A percentile compares a stretch with the other conserved stretches of the same genome.
These are phyloP conservation scores for Syngnathus typhle DNA, from an alignment of 2,113 vertebrate genomes.

Conservation along the genomic window DNA sequence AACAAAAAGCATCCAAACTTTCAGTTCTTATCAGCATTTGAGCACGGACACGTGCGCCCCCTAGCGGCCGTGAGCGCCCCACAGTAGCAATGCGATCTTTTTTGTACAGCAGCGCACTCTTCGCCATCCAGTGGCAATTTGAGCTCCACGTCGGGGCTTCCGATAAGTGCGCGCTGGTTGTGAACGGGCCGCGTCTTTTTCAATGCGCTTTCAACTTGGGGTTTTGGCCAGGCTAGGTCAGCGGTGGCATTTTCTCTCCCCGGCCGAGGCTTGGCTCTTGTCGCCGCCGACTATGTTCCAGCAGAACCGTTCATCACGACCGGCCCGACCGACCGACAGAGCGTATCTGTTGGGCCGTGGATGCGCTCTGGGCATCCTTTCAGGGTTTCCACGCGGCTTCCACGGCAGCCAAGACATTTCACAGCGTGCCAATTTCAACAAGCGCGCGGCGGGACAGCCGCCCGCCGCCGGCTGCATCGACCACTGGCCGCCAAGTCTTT, in stretches of 20 bases:
- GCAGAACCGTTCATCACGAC: constrained; percentile 22
- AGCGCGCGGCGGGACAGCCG: constrained; percentile 27
- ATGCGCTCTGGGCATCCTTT: constrained; percentile 29
- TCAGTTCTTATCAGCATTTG: too few relatives aligned
- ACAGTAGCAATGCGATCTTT: too few relatives aligned
- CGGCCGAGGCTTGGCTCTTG: not conserved
- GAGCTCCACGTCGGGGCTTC: too few relatives aligned
- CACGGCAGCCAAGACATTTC: constrained; percentile 33
- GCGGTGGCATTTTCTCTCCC: not conserved
- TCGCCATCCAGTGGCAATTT: too few relatives aligned
- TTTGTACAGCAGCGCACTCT: too few relatives aligned
- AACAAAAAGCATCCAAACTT: too few relatives aligned
- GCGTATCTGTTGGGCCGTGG: constrained; percentile 14
- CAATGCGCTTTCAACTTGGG: too few relatives aligned
- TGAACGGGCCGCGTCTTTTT: too few relatives aligned
- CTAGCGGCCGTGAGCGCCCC: too few relatives aligned
- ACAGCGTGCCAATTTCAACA: constrained; percentile 59
- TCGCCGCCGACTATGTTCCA: constrained; percentile 13
- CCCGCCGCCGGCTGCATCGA: not conserved
- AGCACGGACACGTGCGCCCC: too few relatives aligned
- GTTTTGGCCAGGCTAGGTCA: not conserved
- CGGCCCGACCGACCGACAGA: not conserved
- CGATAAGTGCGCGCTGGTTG: too few relatives aligned
- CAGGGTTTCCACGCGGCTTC: constrained; percentile 46
- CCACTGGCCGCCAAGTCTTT: constrained; percentile 43